A percentile compares a stretch with the other conserved stretches of the same genome.
These are phyloP conservation scores for Paramormyrops kingsleyae DNA, from an alignment of 2,113 vertebrate species.

Conservation along the genomic window DNA sequence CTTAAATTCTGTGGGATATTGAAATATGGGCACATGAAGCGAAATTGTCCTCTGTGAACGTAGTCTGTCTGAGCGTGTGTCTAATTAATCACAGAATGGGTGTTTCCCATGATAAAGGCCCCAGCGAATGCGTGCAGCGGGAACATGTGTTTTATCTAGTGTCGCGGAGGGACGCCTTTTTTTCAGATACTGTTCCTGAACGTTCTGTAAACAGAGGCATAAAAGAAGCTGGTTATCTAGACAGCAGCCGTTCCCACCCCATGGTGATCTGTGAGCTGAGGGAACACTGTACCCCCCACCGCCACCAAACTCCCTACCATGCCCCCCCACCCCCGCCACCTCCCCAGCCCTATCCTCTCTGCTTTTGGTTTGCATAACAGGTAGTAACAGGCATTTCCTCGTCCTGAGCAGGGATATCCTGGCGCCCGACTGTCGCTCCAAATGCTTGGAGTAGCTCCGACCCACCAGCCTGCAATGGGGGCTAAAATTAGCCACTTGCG, in stretches of 20 bases:
- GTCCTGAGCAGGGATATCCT: constrained; percentile 98
- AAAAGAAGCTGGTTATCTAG: constrained; percentile 49
- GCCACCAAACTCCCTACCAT: constrained; percentile 31
- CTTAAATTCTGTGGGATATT: neutral
- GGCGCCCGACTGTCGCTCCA: constrained; percentile 95
- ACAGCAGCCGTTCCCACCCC: constrained; percentile 40
- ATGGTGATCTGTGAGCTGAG: constrained; percentile 36
- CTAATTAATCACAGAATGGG: constrained; percentile 27
- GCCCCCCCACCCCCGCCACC: constrained; percentile 37
- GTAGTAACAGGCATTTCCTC: constrained; percentile 99
- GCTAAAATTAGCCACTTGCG: constrained; percentile 80
- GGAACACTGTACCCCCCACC: constrained; percentile 32
- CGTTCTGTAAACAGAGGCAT: constrained; percentile 48
- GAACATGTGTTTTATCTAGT: constrained; percentile 24
- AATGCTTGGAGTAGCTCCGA: constrained; percentile 70
- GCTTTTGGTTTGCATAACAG: constrained; percentile 87
- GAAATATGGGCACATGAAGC: neutral
- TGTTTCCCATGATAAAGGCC: constrained; percentile 36
- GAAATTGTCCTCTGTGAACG: neutral
- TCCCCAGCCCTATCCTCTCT: constrained; percentile 56
- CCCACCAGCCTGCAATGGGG: constrained; percentile 37
- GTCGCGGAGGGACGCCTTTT: constrained; percentile 34
- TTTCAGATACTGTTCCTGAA: constrained; percentile 32
- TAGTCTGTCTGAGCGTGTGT: neutral
- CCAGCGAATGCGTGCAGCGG: constrained; percentile 18